These are phyloP conservation scores for Spilosoma lubricipeda DNA, from an alignment of 2,888 invertebrate genomes.

Conservation along the genomic window DNA sequence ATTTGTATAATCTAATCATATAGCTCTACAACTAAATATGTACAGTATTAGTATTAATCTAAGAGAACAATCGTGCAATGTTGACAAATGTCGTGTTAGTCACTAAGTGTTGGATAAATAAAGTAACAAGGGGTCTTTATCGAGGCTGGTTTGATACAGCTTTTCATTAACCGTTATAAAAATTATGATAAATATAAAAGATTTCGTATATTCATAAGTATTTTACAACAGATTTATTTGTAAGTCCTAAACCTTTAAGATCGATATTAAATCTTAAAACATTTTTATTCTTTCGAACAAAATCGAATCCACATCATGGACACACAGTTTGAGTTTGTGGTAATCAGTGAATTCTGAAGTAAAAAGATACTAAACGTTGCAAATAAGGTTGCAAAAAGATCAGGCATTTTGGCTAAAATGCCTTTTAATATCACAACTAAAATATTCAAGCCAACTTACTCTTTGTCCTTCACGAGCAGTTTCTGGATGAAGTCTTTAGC, in stretches of 20 bases:
- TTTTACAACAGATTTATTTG: conserved; percentile 25
- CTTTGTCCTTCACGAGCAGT: conserved; percentile 96
- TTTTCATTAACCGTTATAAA: conserved; percentile 38
- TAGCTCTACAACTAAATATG: conserved; percentile 42
- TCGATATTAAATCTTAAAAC: not conserved
- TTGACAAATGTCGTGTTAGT: conserved; percentile 63
- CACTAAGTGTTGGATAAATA: conserved; percentile 77
- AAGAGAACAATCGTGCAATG: conserved; percentile 45
- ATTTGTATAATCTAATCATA: conserved; percentile 36
- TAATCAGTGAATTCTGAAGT: not conserved
- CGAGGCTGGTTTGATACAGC: conserved; percentile 69
- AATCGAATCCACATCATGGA: not conserved
- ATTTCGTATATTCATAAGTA: not conserved
- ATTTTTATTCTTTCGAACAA: not conserved
- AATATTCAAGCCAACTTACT: conserved; percentile 87
- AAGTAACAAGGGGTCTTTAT: conserved; percentile 84
- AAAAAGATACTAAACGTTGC: not conserved
- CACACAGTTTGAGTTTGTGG: not conserved
- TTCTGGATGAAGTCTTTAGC: conserved; percentile 98
- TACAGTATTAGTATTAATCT: conserved; percentile 43
- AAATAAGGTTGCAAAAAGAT: conserved; percentile 25
- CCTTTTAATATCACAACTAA: conserved; percentile 30
- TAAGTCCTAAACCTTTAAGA: conserved; percentile 26
- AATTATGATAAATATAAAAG: conserved; percentile 9
- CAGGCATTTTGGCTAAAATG: conserved; percentile 14